Evolutionary conservation across 37 sponge, comb jelly and placozoan species (phyloP), one percentile per base, ranked within the genome.

Genomic region (Petrosia ficiformis): DNA sequence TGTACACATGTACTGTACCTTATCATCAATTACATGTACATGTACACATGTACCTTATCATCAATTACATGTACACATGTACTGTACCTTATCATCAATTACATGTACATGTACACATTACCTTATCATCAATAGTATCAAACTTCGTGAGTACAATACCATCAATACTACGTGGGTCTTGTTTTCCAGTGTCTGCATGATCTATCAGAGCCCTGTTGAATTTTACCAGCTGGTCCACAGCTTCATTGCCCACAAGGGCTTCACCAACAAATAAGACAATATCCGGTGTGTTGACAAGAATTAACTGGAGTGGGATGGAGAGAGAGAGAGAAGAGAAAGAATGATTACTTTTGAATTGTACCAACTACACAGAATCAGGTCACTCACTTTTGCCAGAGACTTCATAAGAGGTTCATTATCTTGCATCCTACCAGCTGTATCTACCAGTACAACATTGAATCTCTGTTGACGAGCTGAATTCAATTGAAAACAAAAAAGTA

Each of bases 61-160:
- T n/a, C n/a, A n/a, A n/a, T n/a, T n/a, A n/a, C n/a, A n/a, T 19
- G 30, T 5, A 52, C 31, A 73, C 58, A 54, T 36, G 24, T 36
- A 73, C 57, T 54, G 57, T 37, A 35, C 29, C 36, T 41, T 35
- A 36, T 37, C 29, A 28, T 26, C 22, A 36, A 69, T 26, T 14
- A 10, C 29, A 11, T 54, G 6, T 68, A 5, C 35, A 3, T 35
- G 25, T 24, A 48, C 26, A 40, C 4, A 41, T 11, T 28, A 95
- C 92, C 90, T 97, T 97, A 52, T 97, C 97, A 80, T 97, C 97
- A 67, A 97, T 87, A 48, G 94, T 93, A 73, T 97, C 97, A 79
- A 97, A 97, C 75, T 97, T 97, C 60, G 97, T 97, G 26, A 97
- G 89, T n/a, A 97, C 79, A 14, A 97, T 93, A 25, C 94, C 97